Percentiles rank a stretch among this genome's conserved stretches.
These are phyloP conservation scores for Gortyna flavago DNA, from an alignment of 2,888 invertebrate species.

Conservation along the genomic window DNA sequence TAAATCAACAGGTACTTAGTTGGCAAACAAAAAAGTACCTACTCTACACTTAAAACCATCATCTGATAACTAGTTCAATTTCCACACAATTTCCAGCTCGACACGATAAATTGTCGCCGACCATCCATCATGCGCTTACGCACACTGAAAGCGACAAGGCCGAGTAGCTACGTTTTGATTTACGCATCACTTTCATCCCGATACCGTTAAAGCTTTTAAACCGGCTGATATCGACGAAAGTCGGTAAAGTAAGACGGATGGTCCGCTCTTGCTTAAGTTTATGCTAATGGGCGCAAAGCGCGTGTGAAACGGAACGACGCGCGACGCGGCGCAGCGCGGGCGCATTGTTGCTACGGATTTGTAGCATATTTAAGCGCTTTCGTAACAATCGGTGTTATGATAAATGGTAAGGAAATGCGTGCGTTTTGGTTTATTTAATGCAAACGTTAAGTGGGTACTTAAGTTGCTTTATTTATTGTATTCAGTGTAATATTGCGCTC, in stretches of 20 bases:
- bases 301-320: slow-evolving; percentile 83
- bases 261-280: slow-evolving; percentile 78
- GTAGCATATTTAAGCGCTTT: slow-evolving; percentile 48
- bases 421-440: slow-evolving; percentile 48
- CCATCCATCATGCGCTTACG: slow-evolving; percentile 76
- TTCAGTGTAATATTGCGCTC: slow-evolving; percentile 19
- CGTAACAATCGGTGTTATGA: slow-evolving; percentile 62
- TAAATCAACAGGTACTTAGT: slow-evolving; percentile 9
- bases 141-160: slow-evolving; percentile 78
- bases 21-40: slow-evolving; percentile 1
- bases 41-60: slow-evolving; percentile 49
- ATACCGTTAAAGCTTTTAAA: slow-evolving; percentile 87
- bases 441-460: slow-evolving; percentile 33
- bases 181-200: slow-evolving; percentile 85
- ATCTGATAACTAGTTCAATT: slow-evolving; percentile 54
- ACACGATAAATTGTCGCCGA: slow-evolving; percentile 61
- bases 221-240: slow-evolving; percentile 82
- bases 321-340: no score
- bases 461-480: slow-evolving; percentile 44
- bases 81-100: slow-evolving; percentile 57
- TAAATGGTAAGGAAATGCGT: slow-evolving; percentile 49
- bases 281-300: slow-evolving; percentile 78
- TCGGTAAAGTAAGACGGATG: slow-evolving; percentile 84
- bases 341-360: slow-evolving; percentile 64
- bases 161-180: slow-evolving; percentile 77